phyloP scores from a whole-genome alignment of 2,888 invertebrate species.

The Liodrosophila aerea region DNA sequence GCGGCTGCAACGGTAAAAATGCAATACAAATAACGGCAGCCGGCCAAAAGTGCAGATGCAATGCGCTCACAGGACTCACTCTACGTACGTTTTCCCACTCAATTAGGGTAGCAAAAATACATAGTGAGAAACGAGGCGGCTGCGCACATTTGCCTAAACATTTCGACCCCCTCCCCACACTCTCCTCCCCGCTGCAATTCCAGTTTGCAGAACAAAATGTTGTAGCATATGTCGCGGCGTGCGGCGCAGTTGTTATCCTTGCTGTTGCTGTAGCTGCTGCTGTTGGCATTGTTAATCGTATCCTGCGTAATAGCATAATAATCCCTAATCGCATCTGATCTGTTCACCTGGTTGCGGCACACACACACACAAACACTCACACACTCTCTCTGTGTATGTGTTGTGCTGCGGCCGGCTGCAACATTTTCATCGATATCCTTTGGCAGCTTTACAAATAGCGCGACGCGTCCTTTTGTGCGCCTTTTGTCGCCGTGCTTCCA shows the following conservation, averaged over 20 bases:
- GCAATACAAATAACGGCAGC: conserved; percentile 73
- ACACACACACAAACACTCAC: conserved; percentile 9
- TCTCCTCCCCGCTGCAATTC: background rate
- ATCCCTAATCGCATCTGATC: conserved; percentile 80
- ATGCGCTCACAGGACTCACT: conserved; percentile 31
- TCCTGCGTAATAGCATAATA: conserved; percentile 80
- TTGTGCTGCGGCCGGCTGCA: conserved; percentile 61
- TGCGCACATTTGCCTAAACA: conserved; percentile 74
- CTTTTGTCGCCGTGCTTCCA: conserved; percentile 57
- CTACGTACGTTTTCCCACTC: conserved; percentile 48
- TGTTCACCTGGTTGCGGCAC: conserved; percentile 67
- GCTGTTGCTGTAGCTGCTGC: conserved; percentile 12
- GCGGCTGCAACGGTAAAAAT: conserved; percentile 68
- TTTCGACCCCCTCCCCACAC: background rate
- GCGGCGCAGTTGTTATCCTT: conserved; percentile 68
- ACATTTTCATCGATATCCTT: conserved; percentile 59
- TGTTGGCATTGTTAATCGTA: conserved; percentile 73
- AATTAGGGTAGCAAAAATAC: conserved; percentile 72
- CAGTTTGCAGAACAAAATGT: conserved; percentile 23
- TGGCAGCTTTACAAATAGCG: conserved; percentile 67
- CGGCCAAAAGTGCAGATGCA: conserved; percentile 71
- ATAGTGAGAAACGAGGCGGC: conserved; percentile 51
- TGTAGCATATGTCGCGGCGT: conserved; percentile 73
- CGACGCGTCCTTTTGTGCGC: conserved; percentile 62
- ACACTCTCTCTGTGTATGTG: conserved; percentile 2